Percentiles rank a stretch among this genome's conserved stretches.
Conservation (phyloP, 2,113 vertebrate species). For the Copsychus sechellarum region DNA sequence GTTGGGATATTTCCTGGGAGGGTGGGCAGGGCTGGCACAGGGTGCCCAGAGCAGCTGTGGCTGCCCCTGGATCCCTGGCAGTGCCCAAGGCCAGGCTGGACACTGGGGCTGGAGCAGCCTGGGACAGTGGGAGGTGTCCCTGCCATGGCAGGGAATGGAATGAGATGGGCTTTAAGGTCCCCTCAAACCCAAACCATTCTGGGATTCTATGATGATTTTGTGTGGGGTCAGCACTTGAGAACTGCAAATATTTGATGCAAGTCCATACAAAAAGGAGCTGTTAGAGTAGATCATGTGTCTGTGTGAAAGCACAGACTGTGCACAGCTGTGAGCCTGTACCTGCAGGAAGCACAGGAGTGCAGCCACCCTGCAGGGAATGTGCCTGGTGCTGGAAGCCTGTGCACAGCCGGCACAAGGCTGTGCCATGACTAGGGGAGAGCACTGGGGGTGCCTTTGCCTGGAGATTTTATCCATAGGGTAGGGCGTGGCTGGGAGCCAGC, state of each 20-base stretch:
- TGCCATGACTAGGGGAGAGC: background rate
- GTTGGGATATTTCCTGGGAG: accelerated
- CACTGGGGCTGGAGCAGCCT: background rate
- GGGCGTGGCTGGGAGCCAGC: background rate
- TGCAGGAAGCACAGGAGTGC: background rate
- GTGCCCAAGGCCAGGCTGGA: background rate
- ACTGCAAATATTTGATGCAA: background rate
- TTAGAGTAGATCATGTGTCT: accelerated
- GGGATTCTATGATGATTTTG: background rate
- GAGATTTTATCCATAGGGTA: accelerated
- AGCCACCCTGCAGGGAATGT: accelerated
- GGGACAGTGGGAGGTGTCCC: background rate
- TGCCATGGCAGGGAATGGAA: background rate
- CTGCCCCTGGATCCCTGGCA: background rate
- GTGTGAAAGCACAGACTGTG: background rate
- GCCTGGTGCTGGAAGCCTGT: background rate
- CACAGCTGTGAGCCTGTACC: background rate
- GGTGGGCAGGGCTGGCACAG: background rate
- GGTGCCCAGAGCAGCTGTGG: background rate
- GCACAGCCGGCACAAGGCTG: background rate
- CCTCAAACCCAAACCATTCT: background rate
- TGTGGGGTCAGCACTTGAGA: background rate
- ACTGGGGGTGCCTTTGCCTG: background rate
- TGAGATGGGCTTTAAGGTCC: accelerated
- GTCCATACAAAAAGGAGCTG: background rate